Evolutionary conservation across 1,140 invertebrate species (phyloP).

Genomic region (Pogonomyrmex barbatus): DNA sequence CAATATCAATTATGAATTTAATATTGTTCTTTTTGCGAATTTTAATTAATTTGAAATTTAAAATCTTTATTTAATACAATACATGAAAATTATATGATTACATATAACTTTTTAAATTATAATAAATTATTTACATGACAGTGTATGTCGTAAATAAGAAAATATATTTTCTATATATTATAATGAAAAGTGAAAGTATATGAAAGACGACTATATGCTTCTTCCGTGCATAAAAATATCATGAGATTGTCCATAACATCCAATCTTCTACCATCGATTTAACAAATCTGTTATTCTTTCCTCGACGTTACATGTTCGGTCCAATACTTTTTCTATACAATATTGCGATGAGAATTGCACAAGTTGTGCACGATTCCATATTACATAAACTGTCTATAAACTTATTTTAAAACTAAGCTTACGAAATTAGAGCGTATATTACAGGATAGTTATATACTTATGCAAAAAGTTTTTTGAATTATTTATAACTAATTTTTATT

Average conservation of each 20-base stretch:
- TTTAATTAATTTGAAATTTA: neutral
- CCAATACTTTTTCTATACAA: neutral
- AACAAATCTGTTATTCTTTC: constrained; percentile 24
- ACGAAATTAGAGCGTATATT: neutral
- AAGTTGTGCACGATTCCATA: neutral
- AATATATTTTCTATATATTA: constrained; percentile 1
- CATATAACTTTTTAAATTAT: neutral
- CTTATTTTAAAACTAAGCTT: neutral
- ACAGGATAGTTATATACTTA: neutral
- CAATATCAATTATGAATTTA: neutral
- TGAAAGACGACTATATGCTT: neutral
- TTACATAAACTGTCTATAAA: neutral
- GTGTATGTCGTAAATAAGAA: neutral
- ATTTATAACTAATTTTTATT: neutral
- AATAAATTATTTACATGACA: neutral
- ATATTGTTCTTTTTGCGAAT: neutral
- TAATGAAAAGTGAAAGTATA: neutral
- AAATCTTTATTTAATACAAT: neutral
- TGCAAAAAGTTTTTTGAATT: neutral
- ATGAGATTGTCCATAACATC: neutral
- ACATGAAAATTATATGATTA: neutral
- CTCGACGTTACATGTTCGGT: neutral
- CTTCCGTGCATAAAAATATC: constrained; percentile 10
- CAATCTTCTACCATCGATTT: constrained; percentile 21
- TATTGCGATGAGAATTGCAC: neutral